Evolutionary conservation across 2,888 invertebrate species (phyloP).

Genomic region (Drosophila incognita): DNA sequence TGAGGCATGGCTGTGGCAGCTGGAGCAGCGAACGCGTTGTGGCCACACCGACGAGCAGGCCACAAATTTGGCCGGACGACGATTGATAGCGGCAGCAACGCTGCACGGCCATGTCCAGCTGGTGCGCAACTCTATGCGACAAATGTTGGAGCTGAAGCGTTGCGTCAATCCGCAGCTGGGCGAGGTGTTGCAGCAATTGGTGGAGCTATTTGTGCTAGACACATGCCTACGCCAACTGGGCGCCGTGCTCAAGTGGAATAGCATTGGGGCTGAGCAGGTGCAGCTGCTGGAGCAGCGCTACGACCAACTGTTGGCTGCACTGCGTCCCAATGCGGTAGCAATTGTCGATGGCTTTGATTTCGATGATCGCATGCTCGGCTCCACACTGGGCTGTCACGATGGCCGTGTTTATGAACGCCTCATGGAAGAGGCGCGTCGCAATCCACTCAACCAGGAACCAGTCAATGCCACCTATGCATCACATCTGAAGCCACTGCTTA

Average conservation of each 20-base stretch:
- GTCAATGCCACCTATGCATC: constrained; percentile 88
- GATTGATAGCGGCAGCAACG: constrained; percentile 91
- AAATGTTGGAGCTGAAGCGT: constrained; percentile 33
- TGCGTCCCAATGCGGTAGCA: constrained; percentile 95
- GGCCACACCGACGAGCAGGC: constrained; percentile 88
- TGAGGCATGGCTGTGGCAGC: constrained; percentile 89
- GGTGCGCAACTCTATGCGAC: constrained; percentile 58
- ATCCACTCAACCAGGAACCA: constrained; percentile 91
- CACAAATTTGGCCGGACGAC: constrained; percentile 93
- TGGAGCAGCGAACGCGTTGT: constrained; percentile 67
- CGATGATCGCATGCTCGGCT: constrained; percentile 90
- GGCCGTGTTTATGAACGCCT: constrained; percentile 93
- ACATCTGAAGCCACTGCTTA: constrained; percentile 88
- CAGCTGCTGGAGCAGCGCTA: constrained; percentile 88
- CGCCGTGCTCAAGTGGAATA: constrained; percentile 69
- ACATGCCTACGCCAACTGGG: constrained; percentile 69
- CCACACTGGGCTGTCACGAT: constrained; percentile 92
- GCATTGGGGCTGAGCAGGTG: constrained; percentile 64
- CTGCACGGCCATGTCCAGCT: constrained; percentile 82
- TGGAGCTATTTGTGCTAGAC: constrained; percentile 74
- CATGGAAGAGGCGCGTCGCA: constrained; percentile 91
- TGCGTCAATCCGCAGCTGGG: constrained; percentile 31
- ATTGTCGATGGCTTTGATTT: constrained; percentile 97
- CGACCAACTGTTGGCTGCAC: constrained; percentile 88
- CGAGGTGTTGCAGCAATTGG: constrained; percentile 47